These are phyloP conservation scores for Tuberolachnus salignus DNA, from an alignment of 2,888 invertebrate species.

Conservation along the genomic window DNA sequence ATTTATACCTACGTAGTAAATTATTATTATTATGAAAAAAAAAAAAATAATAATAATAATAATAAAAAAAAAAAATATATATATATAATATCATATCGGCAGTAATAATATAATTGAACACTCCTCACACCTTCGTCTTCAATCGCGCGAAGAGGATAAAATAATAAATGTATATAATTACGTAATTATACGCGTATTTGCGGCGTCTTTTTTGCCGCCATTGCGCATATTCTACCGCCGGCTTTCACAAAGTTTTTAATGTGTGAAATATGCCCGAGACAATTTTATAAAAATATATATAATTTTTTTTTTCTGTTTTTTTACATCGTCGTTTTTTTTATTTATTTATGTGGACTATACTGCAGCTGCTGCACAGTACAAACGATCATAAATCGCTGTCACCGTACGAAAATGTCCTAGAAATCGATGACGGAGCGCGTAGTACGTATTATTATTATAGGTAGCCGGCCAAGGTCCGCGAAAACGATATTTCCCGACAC, in stretches of 20 bases:
- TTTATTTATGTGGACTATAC: constrained; percentile 12
- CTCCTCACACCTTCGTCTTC: constrained; percentile 49
- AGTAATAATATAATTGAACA: constrained; percentile 37
- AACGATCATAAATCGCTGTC: constrained; percentile 51
- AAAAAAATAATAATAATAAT: too few relatives aligned
- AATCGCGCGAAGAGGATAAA: constrained; percentile 29
- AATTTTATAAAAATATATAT: background rate
- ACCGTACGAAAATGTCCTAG: constrained; percentile 54
- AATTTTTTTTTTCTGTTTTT: background rate
- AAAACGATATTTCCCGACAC: constrained; percentile 44
- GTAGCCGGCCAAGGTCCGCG: constrained; percentile 40
- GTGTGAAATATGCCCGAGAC: constrained; percentile 38
- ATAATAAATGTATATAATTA: constrained; percentile 26
- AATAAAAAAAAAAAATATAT: too few relatives aligned
- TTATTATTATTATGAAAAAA: too few relatives aligned
- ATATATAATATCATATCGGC: constrained; percentile 6
- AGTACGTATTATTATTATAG: background rate
- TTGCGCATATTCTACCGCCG: background rate
- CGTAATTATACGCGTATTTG: constrained; percentile 52
- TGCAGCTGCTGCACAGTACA: background rate
- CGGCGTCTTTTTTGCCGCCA: constrained; percentile 46
- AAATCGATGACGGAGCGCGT: constrained; percentile 26
- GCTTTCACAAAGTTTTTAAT: constrained; percentile 53
- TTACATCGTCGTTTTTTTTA: background rate
- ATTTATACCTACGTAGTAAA: background rate